Evolutionary conservation across 1,140 invertebrate genomes (phyloP).

Genomic region (Aricia agestis): DNA sequence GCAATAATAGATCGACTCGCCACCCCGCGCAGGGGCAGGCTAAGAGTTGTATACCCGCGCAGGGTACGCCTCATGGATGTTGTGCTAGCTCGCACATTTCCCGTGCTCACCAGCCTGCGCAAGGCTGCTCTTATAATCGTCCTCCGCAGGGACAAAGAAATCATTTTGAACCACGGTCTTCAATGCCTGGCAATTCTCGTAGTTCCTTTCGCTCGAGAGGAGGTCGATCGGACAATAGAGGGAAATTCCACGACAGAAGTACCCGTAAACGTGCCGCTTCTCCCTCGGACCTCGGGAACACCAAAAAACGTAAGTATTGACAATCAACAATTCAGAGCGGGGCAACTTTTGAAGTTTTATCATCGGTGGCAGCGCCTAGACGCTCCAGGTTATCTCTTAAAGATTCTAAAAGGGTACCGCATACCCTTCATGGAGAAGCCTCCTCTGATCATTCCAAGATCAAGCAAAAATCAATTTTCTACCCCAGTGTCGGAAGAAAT

Average conservation of each 20-base stretch:
- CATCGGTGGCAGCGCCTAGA: neutral
- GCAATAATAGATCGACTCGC: too few species aligned
- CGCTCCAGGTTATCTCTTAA: neutral
- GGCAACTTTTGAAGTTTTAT: neutral
- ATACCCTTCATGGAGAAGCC: conserved; percentile 2
- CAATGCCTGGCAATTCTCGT: neutral
- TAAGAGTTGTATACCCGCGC: too few species aligned
- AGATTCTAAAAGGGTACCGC: neutral
- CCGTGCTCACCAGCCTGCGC: neutral
- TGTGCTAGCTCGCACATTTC: too few species aligned
- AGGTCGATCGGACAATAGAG: neutral
- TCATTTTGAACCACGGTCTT: neutral
- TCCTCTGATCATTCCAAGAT: neutral
- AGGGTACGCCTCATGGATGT: too few species aligned
- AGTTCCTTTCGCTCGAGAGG: neutral
- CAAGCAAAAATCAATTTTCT: neutral
- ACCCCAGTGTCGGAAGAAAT: neutral
- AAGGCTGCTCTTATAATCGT: neutral
- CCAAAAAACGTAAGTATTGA: neutral
- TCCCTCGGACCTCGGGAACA: too few species aligned
- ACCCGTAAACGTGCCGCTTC: too few species aligned
- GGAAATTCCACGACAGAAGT: neutral
- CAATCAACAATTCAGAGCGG: neutral
- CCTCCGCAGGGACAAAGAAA: neutral
- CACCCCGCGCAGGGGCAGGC: too few species aligned